These are phyloP conservation scores for Lacerta bilineata DNA, from an alignment of 2,797 vertebrate genomes.

Conservation along the genomic window DNA sequence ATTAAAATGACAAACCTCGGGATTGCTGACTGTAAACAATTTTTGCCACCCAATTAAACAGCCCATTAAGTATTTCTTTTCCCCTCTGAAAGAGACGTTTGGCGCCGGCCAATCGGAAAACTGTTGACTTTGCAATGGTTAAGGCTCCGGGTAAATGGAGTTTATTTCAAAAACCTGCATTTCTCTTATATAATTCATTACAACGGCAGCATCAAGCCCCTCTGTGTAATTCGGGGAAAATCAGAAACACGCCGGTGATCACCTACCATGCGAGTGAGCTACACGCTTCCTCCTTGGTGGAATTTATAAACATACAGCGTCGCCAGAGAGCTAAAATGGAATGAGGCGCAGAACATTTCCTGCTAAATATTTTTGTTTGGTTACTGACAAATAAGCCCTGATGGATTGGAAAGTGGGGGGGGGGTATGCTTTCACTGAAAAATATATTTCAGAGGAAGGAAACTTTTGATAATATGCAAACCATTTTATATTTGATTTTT, in stretches of 20 bases:
- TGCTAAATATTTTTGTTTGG: neutral
- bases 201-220: conserved; percentile 33
- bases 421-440: neutral
- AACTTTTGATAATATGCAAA: neutral
- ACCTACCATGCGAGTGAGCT: neutral
- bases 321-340: neutral
- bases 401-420: neutral
- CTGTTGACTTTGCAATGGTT: conserved; percentile 79
- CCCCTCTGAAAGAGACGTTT: conserved; percentile 66
- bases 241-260: neutral
- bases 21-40: conserved; percentile 79
- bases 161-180: conserved; percentile 70
- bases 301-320: rapidly evolving
- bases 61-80: conserved; percentile 74
- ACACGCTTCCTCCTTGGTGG: neutral
- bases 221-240: conserved; percentile 54
- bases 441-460: neutral
- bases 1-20: conserved; percentile 79
- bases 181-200: conserved; percentile 71
- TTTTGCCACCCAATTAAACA: conserved; percentile 82
- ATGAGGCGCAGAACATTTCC: neutral
- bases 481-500: neutral
- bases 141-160: conserved; percentile 75
- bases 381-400: neutral
- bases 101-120: conserved; percentile 75